Percentiles rank a stretch among this genome's conserved stretches.
Evolutionary conservation across 2,888 invertebrate species (phyloP).

Genomic region (Panzeria rudis): DNA sequence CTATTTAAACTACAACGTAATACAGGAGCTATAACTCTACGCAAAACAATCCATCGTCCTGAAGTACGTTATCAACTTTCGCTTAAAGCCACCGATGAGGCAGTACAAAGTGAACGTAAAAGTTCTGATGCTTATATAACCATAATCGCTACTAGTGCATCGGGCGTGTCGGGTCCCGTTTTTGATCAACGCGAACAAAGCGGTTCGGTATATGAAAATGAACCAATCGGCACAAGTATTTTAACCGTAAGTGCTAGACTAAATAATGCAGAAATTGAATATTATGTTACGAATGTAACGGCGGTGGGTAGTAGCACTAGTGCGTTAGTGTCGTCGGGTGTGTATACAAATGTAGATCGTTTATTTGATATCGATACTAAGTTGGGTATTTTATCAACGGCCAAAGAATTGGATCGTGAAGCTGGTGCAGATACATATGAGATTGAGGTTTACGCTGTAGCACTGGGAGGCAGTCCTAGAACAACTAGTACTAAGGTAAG

Average conservation of each 20-base stretch:
- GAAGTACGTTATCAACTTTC: constrained; percentile 92
- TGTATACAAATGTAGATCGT: constrained; percentile 89
- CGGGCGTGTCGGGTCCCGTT: constrained; percentile 84
- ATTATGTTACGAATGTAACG: constrained; percentile 95
- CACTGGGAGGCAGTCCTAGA: constrained; percentile 88
- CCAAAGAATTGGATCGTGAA: constrained; percentile 92
- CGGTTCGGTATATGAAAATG: constrained; percentile 94
- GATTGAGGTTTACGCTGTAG: constrained; percentile 93
- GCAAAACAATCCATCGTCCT: constrained; percentile 86
- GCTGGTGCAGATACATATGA: constrained; percentile 92
- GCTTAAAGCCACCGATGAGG: constrained; percentile 95
- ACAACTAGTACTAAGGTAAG: constrained; percentile 94
- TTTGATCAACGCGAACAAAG: constrained; percentile 88
- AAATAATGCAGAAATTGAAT: constrained; percentile 89
- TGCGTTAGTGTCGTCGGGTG: constrained; percentile 28
- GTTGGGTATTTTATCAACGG: constrained; percentile 94
- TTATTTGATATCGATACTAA: constrained; percentile 96
- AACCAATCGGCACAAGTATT: constrained; percentile 93
- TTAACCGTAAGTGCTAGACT: constrained; percentile 90
- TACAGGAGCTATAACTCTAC: constrained; percentile 89
- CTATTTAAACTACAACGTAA: constrained; percentile 92
- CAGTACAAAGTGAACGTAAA: constrained; percentile 93
- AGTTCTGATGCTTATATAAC: constrained; percentile 94
- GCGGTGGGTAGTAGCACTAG: constrained; percentile 70
- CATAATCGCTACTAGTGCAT: constrained; percentile 87